Evolutionary conservation across 2,113 vertebrate genomes (phyloP).

Genomic region (Forbesichthys agassizii): DNA sequence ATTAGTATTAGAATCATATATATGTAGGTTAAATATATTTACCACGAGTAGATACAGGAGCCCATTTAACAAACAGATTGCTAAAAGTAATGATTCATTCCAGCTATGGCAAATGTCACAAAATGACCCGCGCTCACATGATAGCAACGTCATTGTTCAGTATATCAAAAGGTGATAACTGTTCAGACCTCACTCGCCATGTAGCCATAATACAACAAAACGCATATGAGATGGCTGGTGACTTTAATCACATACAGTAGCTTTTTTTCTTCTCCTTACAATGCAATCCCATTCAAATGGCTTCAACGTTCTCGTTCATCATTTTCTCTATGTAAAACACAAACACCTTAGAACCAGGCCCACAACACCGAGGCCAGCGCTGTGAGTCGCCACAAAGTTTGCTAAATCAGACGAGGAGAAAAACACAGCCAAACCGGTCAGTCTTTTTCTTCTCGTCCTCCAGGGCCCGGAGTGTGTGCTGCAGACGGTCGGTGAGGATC

Average conservation of each 20-base stretch:
- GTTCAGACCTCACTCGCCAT: background rate
- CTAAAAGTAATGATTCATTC: too few species aligned
- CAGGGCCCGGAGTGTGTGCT: conserved; percentile 92
- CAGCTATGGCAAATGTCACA: too few species aligned
- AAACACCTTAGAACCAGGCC: too few species aligned
- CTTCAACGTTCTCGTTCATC: too few species aligned
- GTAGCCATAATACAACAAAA: conserved; percentile 10
- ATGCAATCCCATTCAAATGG: too few species aligned
- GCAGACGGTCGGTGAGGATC: conserved; percentile 94
- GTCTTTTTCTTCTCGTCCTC: conserved; percentile 99
- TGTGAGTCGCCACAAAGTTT: background rate
- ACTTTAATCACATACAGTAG: too few species aligned
- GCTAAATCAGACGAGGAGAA: background rate
- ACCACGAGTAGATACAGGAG: too few species aligned
- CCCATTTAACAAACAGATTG: too few species aligned
- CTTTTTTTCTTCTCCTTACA: too few species aligned
- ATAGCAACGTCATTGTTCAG: background rate
- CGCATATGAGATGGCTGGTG: conserved; percentile 2
- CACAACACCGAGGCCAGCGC: too few species aligned
- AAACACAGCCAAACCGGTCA: conserved; percentile 82
- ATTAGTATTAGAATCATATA: conserved; percentile 35
- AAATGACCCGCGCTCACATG: background rate
- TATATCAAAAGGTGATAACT: background rate
- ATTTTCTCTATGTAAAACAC: too few species aligned
- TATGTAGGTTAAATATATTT: background rate